These are phyloP conservation scores for Rhabdophis nuchalis DNA, from an alignment of 2,797 vertebrate genomes.

Conservation along the genomic window DNA sequence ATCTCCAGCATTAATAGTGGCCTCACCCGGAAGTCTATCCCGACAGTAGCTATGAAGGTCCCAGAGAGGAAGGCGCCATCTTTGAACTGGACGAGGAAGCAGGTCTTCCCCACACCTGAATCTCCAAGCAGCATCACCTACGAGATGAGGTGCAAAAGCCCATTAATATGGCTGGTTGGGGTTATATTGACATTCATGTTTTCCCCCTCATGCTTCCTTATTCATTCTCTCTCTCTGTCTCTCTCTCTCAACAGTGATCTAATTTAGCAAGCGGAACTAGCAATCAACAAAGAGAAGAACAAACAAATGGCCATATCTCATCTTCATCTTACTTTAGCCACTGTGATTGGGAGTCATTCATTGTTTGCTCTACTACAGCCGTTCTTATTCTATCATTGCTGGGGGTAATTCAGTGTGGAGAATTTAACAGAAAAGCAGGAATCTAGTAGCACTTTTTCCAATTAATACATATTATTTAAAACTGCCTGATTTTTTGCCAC, in stretches of 20 bases:
- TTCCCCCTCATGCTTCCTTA: background rate
- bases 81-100: slow-evolving; percentile 94
- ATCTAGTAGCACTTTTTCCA: background rate
- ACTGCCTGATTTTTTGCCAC: background rate
- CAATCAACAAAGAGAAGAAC: background rate
- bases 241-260: background rate
- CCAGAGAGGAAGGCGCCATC: slow-evolving; percentile 94
- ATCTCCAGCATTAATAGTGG: slow-evolving; percentile 34
- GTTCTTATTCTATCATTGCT: background rate
- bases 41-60: slow-evolving; percentile 97
- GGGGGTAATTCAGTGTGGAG: background rate
- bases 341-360: background rate
- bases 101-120: slow-evolving; percentile 97
- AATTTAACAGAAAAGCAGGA: background rate
- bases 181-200: background rate
- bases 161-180: slow-evolving; percentile 9
- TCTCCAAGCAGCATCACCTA: slow-evolving; percentile 99
- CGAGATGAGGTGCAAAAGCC: slow-evolving; percentile 53
- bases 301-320: background rate
- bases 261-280: background rate
- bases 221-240: background rate
- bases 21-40: slow-evolving; percentile 99
- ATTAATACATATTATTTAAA: background rate
- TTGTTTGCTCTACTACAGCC: background rate
- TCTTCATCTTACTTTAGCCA: background rate